A percentile compares a stretch with the other conserved stretches of the same genome.
These are phyloP conservation scores for Hybognathus amarus DNA, from an alignment of 2,797 vertebrate species.

Conservation along the genomic window DNA sequence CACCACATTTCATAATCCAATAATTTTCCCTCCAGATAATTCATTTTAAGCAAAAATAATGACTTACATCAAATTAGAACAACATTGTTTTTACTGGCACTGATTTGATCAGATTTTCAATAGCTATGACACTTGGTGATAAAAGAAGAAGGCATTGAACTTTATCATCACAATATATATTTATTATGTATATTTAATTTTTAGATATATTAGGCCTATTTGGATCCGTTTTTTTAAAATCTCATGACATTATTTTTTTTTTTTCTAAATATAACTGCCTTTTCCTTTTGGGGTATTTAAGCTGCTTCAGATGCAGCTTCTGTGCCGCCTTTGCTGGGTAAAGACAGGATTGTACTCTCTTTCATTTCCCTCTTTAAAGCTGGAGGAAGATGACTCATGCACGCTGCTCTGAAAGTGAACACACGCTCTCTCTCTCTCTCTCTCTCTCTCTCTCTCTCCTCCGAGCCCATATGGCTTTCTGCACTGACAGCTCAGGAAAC, in stretches of 20 bases:
- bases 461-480: constrained; percentile 65
- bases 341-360: constrained; percentile 16
- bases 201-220: too few relatives aligned
- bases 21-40: neutral
- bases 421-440: constrained; percentile 31
- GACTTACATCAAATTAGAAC: neutral
- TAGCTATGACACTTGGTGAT: neutral
- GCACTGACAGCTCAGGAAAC: constrained; percentile 59
- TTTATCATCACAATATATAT: neutral
- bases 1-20: neutral
- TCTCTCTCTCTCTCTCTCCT: constrained; percentile 32
- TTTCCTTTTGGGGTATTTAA: neutral
- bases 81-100: neutral
- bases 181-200: neutral
- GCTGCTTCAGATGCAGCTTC: neutral
- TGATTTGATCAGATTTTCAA: neutral
- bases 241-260: neutral
- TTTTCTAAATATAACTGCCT: neutral
- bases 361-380: constrained; percentile 69
- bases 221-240: neutral
- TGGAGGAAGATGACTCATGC: constrained; percentile 79
- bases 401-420: constrained; percentile 65
- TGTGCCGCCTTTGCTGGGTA: constrained; percentile 14
- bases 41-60: neutral
- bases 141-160: neutral